Percentiles rank a stretch among this genome's conserved stretches.
Conservation (phyloP, 2,113 vertebrate species). For the Oryzias javanicus region DNA sequence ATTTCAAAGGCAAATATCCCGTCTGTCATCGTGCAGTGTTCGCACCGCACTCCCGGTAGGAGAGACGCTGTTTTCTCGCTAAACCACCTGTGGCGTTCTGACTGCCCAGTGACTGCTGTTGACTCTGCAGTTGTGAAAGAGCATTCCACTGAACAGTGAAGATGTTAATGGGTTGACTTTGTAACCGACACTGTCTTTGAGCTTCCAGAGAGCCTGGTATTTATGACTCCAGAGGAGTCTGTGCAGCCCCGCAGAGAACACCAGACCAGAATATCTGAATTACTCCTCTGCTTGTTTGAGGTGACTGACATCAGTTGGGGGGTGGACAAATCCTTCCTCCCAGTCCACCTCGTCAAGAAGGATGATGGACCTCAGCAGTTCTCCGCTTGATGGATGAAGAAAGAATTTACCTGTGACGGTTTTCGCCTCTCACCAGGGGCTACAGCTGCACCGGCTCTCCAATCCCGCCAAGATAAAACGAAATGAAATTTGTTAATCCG, state of each 20-base stretch:
- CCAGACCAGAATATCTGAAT: constrained; percentile 44
- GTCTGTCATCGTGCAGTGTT: constrained; percentile 53
- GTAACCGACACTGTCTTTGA: constrained; percentile 64
- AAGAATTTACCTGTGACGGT: constrained; percentile 48
- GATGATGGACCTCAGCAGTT: constrained; percentile 35
- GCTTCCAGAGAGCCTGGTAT: constrained; percentile 45
- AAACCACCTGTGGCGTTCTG: constrained; percentile 43
- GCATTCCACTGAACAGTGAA: constrained; percentile 42
- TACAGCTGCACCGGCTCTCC: constrained; percentile 42
- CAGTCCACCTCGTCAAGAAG: constrained; percentile 45
- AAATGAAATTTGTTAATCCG: constrained; percentile 70
- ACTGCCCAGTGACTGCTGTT: constrained; percentile 40
- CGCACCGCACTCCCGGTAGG: constrained; percentile 34
- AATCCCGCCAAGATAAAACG: constrained; percentile 60
- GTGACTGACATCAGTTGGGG: constrained; percentile 15
- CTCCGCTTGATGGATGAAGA: constrained; percentile 46
- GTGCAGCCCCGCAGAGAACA: constrained; percentile 36
- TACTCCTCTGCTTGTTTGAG: constrained; percentile 48
- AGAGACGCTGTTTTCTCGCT: constrained; percentile 33
- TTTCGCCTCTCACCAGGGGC: constrained; percentile 57
- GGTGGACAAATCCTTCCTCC: constrained; percentile 25
- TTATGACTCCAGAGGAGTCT: constrained; percentile 46
- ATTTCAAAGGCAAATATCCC: constrained; percentile 52
- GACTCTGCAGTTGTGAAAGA: constrained; percentile 47
- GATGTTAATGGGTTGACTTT: constrained; percentile 72